Evolutionary conservation across 2,888 invertebrate genomes (phyloP).

Genomic region (Trichopoda pennipes): DNA sequence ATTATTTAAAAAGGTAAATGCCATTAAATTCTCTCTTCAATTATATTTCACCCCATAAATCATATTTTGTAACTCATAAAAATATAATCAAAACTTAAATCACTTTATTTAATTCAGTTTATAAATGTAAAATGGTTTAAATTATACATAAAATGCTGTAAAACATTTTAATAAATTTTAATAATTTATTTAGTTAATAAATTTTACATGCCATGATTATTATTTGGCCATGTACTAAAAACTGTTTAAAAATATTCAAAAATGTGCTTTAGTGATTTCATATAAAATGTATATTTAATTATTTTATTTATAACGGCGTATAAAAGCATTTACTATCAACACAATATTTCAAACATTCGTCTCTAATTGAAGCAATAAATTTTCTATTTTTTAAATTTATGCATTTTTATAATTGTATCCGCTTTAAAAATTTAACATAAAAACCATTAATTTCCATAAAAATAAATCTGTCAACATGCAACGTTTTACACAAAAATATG

Average conservation of each 20-base stretch:
- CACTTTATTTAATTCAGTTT: constrained; percentile 1
- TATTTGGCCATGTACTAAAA: constrained; percentile 28
- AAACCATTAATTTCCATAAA: constrained; percentile 48
- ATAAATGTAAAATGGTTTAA: neutral
- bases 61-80: too few species aligned
- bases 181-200: constrained; percentile 7
- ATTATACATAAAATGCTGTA: constrained; percentile 18
- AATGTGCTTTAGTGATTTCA: constrained; percentile 7
- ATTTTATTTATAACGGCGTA: constrained; percentile 26
- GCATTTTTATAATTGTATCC: constrained; percentile 56
- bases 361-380: constrained; percentile 49
- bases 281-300: constrained; percentile 29
- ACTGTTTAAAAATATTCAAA: neutral
- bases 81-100: neutral
- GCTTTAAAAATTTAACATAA: constrained; percentile 33
- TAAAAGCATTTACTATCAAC: constrained; percentile 2
- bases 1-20: too few species aligned
- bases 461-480: constrained; percentile 71
- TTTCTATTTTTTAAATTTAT: constrained; percentile 38
- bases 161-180: neutral
- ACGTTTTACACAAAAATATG: constrained; percentile 35
- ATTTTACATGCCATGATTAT: constrained; percentile 18
- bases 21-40: too few species aligned
- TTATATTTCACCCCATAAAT: too few species aligned
- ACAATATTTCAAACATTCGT: constrained; percentile 18